A percentile compares a stretch with the other conserved stretches of the same genome.
These are phyloP conservation scores for Hydroisotoma schaefferi DNA, from an alignment of 2,888 invertebrate genomes.

Conservation along the genomic window DNA sequence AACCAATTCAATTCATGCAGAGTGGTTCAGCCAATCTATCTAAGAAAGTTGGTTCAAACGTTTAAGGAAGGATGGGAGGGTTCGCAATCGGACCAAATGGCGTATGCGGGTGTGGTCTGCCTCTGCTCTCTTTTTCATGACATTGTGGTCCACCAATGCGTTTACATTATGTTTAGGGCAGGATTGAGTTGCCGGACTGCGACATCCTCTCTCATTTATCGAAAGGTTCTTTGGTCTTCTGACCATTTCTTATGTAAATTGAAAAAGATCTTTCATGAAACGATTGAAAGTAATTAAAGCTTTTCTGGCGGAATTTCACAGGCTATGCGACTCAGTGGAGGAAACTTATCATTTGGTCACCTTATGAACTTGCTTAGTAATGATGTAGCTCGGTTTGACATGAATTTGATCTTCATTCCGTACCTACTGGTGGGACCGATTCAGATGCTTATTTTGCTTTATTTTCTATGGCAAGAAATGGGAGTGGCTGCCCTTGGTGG, in stretches of 20 bases:
- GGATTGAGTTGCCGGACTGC: conserved; percentile 70
- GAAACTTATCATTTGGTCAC: conserved; percentile 87
- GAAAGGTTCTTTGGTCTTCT: conserved; percentile 71
- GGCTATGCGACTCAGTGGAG: too few species aligned
- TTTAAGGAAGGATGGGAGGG: conserved; percentile 23
- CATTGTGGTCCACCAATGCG: conserved; percentile 78
- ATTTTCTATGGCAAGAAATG: conserved; percentile 72
- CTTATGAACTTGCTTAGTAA: conserved; percentile 90
- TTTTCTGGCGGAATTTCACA: too few species aligned
- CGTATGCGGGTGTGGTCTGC: conserved; percentile 37
- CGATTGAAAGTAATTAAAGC: not conserved
- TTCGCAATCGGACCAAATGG: conserved; percentile 20
- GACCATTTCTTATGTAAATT: not conserved
- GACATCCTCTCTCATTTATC: conserved; percentile 77
- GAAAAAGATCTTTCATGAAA: not conserved
- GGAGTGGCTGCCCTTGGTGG: conserved; percentile 71
- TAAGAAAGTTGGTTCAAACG: conserved; percentile 58
- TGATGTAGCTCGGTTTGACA: conserved; percentile 88
- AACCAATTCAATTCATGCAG: conserved; percentile 52
- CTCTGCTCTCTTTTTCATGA: conserved; percentile 63
- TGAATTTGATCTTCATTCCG: conserved; percentile 63
- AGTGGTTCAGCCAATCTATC: conserved; percentile 63
- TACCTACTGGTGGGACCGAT: conserved; percentile 79
- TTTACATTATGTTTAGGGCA: conserved; percentile 54
- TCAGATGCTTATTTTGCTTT: conserved; percentile 74